phyloP scores from a whole-genome alignment of 2,113 vertebrate species.

The Petroica traversi region DNA sequence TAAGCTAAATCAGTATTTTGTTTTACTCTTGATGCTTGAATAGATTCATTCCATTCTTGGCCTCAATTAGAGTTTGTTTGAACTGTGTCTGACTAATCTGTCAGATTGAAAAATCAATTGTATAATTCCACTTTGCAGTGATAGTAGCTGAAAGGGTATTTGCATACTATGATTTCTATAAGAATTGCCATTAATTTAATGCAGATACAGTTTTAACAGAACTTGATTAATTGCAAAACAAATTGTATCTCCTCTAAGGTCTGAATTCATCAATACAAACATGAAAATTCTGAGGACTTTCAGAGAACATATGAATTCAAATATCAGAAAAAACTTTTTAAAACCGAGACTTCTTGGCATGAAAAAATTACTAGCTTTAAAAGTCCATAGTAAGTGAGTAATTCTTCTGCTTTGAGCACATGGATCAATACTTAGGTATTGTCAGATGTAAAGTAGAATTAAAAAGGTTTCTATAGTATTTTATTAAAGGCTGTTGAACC shows the following conservation, averaged over 20 bases:
- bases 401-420: neutral
- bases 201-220: neutral
- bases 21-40: constrained; percentile 37
- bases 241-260: neutral
- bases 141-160: constrained; percentile 41
- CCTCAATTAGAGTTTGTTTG: constrained; percentile 35
- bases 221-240: constrained; percentile 37
- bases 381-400: neutral
- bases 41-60: constrained; percentile 1
- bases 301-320: neutral
- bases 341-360: neutral
- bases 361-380: neutral
- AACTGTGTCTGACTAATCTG: constrained; percentile 21
- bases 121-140: constrained; percentile 27
- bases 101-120: constrained; percentile 61
- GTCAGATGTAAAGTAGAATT: neutral
- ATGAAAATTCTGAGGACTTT: neutral
- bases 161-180: constrained; percentile 22
- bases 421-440: neutral
- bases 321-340: neutral
- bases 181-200: constrained; percentile 36
- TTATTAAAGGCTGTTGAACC: neutral
- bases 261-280: neutral
- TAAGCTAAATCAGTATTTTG: constrained; percentile 42
- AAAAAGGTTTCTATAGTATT: neutral